Evolutionary conservation across 2,888 invertebrate genomes (phyloP).

Genomic region (Drosophila peninsularis): DNA sequence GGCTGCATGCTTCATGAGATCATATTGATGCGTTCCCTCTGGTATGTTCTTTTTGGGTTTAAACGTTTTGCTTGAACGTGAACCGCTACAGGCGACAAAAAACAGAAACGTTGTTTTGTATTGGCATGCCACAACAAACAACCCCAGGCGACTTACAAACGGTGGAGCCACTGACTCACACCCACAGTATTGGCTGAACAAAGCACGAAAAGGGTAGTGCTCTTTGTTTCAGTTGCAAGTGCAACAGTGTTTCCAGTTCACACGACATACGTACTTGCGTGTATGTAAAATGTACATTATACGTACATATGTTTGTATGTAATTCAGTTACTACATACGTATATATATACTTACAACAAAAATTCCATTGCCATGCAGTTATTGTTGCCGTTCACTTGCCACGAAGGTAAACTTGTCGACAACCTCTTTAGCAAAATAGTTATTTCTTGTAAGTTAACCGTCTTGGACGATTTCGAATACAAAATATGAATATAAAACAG

Average conservation of each 20-base stretch:
- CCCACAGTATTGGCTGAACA: conserved; percentile 42
- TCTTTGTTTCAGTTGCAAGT: conserved; percentile 51
- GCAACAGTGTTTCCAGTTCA: conserved; percentile 23
- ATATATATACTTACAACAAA: conserved; percentile 83
- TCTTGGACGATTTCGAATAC: conserved; percentile 2
- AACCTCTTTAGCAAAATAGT: conserved; percentile 10
- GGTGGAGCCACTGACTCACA: conserved; percentile 26
- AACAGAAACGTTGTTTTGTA: conserved; percentile 22
- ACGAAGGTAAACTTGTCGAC: conserved; percentile 11
- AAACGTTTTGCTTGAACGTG: conserved; percentile 97
- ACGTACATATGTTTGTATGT: conserved; percentile 15
- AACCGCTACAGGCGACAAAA: conserved; percentile 73
- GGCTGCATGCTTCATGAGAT: conserved; percentile 99
- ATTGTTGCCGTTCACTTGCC: conserved; percentile 47
- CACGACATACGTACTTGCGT: conserved; percentile 18
- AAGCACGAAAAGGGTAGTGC: conserved; percentile 37
- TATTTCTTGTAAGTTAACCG: conserved; percentile 8
- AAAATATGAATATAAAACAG: conserved; percentile 8
- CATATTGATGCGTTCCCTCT: conserved; percentile 99
- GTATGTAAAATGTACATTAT: conserved; percentile 26
- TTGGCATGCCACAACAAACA: conserved; percentile 39
- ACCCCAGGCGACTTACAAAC: conserved; percentile 14
- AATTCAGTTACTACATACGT: conserved; percentile 40
- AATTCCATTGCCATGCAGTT: conserved; percentile 82
- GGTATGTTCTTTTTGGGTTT: conserved; percentile 99